Percentiles rank a stretch among this genome's conserved stretches.
These are phyloP conservation scores for Aelia acuminata DNA, from an alignment of 2,888 invertebrate species.

Conservation along the genomic window DNA sequence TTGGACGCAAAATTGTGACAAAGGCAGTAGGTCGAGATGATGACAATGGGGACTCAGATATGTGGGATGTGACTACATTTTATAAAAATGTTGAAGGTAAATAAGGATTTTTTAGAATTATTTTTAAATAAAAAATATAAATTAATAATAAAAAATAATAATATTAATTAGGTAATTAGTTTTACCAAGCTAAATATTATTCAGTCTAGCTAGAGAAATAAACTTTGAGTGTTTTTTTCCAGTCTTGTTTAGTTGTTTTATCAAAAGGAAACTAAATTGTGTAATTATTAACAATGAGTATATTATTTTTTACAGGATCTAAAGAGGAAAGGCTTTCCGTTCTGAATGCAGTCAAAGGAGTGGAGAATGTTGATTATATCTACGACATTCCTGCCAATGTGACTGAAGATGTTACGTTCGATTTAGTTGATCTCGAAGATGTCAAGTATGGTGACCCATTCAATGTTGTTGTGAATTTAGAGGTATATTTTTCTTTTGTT, in stretches of 20 bases:
- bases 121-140: too few species aligned
- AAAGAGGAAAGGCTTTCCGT: constrained; percentile 78
- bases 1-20: constrained; percentile 79
- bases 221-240: too few species aligned
- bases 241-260: too few species aligned
- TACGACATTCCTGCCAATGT: constrained; percentile 75
- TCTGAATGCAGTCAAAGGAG: constrained; percentile 78
- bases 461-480: constrained; percentile 77
- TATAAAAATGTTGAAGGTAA: constrained; percentile 76
- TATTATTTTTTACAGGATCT: constrained; percentile 72
- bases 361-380: constrained; percentile 75
- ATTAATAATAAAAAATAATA: too few species aligned
- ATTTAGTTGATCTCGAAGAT: constrained; percentile 77
- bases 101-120: neutral
- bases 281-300: too few species aligned
- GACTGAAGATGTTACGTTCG: constrained; percentile 77
- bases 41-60: constrained; percentile 76
- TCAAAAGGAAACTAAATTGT: too few species aligned
- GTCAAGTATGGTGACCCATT: constrained; percentile 79
- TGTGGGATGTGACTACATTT: constrained; percentile 77
- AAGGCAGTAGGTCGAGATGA: constrained; percentile 77
- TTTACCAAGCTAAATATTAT: neutral
- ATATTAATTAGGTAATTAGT: too few species aligned
- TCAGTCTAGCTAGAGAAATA: too few species aligned
- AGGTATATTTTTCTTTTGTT: constrained; percentile 70